These are phyloP conservation scores for Coilia nasus DNA, from an alignment of 2,797 vertebrate species.

Conservation along the genomic window DNA sequence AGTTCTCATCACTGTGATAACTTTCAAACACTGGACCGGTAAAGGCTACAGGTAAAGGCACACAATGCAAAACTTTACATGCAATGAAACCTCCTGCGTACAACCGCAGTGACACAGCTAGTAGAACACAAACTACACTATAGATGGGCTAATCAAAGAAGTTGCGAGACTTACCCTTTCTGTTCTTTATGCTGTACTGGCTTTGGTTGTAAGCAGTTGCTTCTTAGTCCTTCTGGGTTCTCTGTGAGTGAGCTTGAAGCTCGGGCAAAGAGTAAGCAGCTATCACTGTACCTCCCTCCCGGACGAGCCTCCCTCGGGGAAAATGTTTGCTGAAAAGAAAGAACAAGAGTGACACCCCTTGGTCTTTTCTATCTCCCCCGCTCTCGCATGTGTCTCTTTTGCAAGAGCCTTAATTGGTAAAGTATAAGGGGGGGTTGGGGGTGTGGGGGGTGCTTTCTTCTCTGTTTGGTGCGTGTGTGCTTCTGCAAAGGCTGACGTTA, in stretches of 20 bases:
- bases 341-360: slow-evolving; percentile 64
- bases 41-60: neutral
- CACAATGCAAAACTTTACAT: neutral
- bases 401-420: slow-evolving; percentile 85
- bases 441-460: slow-evolving; percentile 51
- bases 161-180: slow-evolving; percentile 46
- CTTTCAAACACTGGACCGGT: neutral
- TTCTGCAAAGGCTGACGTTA: slow-evolving; percentile 69
- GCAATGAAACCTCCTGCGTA: neutral
- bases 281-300: slow-evolving; percentile 66
- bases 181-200: slow-evolving; percentile 12
- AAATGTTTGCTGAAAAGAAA: slow-evolving; percentile 57
- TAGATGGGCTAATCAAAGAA: neutral
- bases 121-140: neutral
- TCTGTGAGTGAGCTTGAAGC: slow-evolving; percentile 39
- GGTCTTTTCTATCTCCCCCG: slow-evolving; percentile 63
- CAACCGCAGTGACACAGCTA: neutral
- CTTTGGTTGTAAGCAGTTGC: neutral
- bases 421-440: slow-evolving; percentile 62
- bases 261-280: slow-evolving; percentile 40
- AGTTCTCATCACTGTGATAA: neutral
- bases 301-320: slow-evolving; percentile 62
- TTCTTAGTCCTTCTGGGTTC: slow-evolving; percentile 35
- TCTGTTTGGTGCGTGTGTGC: slow-evolving; percentile 45
- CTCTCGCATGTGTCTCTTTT: slow-evolving; percentile 50